phyloP scores from a whole-genome alignment of 2,113 vertebrate species.

The Prinia subflava region DNA sequence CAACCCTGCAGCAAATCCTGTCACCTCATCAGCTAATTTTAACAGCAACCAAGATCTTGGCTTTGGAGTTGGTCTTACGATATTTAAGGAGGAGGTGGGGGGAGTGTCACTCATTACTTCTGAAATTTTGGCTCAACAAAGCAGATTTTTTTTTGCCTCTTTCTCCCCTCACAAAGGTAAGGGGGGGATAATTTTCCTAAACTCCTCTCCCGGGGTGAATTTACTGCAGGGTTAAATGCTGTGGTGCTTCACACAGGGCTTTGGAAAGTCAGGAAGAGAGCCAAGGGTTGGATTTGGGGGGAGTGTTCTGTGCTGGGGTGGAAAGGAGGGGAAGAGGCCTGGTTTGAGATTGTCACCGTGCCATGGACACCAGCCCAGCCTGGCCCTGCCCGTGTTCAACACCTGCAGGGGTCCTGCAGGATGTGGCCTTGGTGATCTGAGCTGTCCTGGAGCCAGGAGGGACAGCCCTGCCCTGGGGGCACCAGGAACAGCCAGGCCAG shows the following conservation, averaged over 20 bases:
- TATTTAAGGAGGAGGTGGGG: background rate
- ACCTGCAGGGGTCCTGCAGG: background rate
- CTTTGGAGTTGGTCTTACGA: background rate
- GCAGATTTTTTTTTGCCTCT: background rate
- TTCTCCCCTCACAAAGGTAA: background rate
- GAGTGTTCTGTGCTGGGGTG: background rate
- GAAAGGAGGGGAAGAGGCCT: background rate
- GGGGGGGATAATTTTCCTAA: background rate
- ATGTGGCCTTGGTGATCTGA: background rate
- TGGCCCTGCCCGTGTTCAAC: background rate
- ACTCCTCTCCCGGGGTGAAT: background rate
- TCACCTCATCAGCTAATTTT: slow-evolving; percentile 29
- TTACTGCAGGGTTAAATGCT: background rate
- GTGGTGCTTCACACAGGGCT: background rate
- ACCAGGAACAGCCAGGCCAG: background rate
- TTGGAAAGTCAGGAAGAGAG: background rate
- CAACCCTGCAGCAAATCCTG: background rate
- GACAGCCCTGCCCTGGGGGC: background rate
- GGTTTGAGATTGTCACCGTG: accelerated
- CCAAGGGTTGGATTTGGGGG: background rate
- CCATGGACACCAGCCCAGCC: background rate
- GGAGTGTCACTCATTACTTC: background rate
- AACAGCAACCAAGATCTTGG: background rate
- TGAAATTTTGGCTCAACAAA: background rate
- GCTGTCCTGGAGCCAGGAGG: background rate